phyloP scores from a whole-genome alignment of 2,113 vertebrate species.

The Podarcis muralis region DNA sequence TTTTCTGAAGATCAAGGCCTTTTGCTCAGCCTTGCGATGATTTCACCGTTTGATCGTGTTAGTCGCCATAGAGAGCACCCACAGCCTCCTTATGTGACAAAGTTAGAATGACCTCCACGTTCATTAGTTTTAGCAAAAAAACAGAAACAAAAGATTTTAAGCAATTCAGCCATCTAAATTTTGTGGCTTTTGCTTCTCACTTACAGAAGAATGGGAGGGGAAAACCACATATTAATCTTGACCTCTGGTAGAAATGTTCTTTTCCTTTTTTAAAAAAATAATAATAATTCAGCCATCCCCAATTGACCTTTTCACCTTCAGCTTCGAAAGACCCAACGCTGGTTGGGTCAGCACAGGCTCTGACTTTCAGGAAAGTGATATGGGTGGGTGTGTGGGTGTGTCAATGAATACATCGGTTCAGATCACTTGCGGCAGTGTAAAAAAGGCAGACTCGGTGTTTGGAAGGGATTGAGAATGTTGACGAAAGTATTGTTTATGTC shows the following conservation, averaged over 20 bases:
- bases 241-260: constrained; percentile 37
- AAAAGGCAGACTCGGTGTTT: neutral
- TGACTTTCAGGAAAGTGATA: neutral
- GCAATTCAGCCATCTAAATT: constrained; percentile 58
- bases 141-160: constrained; percentile 19
- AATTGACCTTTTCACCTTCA: constrained; percentile 29
- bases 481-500: neutral
- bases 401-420: neutral
- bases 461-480: neutral
- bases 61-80: constrained; percentile 39
- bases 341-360: neutral
- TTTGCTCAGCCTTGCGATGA: constrained; percentile 45
- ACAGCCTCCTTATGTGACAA: constrained; percentile 16
- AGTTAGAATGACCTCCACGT: constrained; percentile 50
- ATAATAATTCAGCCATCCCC: neutral
- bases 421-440: too few species aligned
- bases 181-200: constrained; percentile 33
- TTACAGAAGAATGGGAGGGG: neutral
- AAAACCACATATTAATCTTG: constrained; percentile 31
- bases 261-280: constrained; percentile 21
- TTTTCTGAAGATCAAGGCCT: constrained; percentile 54
- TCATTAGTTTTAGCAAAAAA: constrained; percentile 56
- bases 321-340: neutral
- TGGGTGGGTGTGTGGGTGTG: neutral
- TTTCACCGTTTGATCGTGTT: constrained; percentile 50